Evolutionary conservation across 2,888 invertebrate species (phyloP), one percentile per base, ranked within the genome.

Genomic region (Scelioninae gen. 2): DNA sequence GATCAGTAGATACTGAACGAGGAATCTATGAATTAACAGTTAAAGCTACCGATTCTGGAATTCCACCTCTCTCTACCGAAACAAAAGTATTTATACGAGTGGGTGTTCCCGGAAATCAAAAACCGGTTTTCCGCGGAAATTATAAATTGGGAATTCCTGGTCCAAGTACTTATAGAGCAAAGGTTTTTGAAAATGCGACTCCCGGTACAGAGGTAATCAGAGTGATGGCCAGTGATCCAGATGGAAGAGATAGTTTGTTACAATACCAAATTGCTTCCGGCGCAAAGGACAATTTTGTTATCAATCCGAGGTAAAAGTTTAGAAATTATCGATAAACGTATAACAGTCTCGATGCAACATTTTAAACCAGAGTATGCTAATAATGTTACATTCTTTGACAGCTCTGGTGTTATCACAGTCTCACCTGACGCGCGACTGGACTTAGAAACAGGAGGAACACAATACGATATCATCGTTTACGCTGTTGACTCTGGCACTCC

Each of bases 71-170:
- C 0, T 87, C 89, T 52, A 90, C 92, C 35, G 92, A 92, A 73
- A 91, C 92, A 0, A 88, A 90, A 31, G 89, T 93, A 0, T 88
- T 89, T 7, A 89, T 94, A 11, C 88, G 93, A n/a, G 93, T 94
- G 0, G 94, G 94, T 0, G 92, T 93, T 2, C 92, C 93, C 0
- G 93, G 93, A 0, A 93, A 94, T 79, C 93, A 93, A 78, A 87
- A 93, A n/a, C 94, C 93, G 0, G 90, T 92, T n/a, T 93, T 93
- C 79, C 91, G 91, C 77, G 92, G 92, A 0, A 92, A 92, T 78
- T 92, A 91, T 77, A 91, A 91, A 67, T 88, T 89, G 16, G 78
- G 77, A 3, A 89, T 89, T 15, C 86, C 91, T 0, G 92, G 91
- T 9, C 92, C 92, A 0, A 92, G 91, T 81, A 91, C 91, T 46